phyloP scores from a whole-genome alignment of 2,888 invertebrate genomes.

The Hipparchia sbordonii region DNA sequence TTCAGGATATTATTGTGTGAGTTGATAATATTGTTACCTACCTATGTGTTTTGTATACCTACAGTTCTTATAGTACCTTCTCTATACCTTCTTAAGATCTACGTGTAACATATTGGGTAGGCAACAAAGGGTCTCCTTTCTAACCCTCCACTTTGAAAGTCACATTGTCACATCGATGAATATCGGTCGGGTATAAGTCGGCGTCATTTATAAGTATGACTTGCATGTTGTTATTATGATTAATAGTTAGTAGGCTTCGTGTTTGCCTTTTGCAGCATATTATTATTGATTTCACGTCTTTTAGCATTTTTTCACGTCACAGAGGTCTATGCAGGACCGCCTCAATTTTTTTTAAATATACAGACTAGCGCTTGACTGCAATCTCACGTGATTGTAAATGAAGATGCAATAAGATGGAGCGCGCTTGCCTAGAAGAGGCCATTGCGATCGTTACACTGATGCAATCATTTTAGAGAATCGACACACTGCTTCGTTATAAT shows the following conservation, averaged over 20 bases:
- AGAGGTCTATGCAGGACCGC: no score
- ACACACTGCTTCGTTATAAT: no score
- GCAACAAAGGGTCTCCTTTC: constrained; percentile 13
- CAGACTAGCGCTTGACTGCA: no score
- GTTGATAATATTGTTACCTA: no score
- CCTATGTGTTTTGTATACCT: no score
- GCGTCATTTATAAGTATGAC: constrained; percentile 22
- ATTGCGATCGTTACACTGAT: no score
- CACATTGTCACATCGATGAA: constrained; percentile 18
- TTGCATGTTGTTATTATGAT: constrained; percentile 18
- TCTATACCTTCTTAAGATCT: background rate
- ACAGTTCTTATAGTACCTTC: background rate
- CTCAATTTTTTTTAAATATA: no score
- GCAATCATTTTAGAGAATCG: no score
- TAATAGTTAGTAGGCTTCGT: constrained; percentile 17
- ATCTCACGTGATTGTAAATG: no score
- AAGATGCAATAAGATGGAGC: no score
- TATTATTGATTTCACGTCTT: constrained; percentile 4
- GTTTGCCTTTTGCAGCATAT: constrained; percentile 7
- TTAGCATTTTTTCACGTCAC: background rate
- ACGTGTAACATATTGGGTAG: background rate
- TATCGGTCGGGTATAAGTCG: constrained; percentile 19
- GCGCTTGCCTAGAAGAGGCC: no score
- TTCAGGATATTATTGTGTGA: no score
- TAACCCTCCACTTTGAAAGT: constrained; percentile 14